phyloP scores from a whole-genome alignment of 2,797 vertebrate genomes.

The Otolemur crassicaudatus region DNA sequence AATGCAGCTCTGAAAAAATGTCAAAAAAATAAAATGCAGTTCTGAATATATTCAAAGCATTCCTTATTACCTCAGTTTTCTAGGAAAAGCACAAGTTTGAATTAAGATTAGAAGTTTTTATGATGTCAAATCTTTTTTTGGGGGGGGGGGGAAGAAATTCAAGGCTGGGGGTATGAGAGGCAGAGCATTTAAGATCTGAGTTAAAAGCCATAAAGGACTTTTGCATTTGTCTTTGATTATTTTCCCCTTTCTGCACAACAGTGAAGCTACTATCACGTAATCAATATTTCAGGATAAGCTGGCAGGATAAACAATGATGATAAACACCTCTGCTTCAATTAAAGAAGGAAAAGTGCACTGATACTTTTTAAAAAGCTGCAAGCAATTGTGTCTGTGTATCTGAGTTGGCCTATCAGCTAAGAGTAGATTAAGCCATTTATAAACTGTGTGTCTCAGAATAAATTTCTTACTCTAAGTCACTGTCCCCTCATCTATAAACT shows the following conservation, averaged over 20 bases:
- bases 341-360: not conserved
- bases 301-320: not conserved
- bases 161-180: not conserved
- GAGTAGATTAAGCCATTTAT: not conserved
- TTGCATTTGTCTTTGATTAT: not conserved
- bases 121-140: not conserved
- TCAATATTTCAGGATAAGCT: not conserved
- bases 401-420: not conserved
- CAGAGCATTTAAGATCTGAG: not conserved
- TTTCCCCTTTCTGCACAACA: not conserved
- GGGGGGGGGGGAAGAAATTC: not conserved
- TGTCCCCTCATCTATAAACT: constrained; percentile 4
- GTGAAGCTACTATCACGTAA: not conserved
- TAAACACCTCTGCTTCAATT: constrained; percentile 13
- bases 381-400: not conserved
- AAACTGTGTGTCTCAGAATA: not conserved
- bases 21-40: not conserved
- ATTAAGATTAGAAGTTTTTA: constrained; percentile 36
- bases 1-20: not conserved
- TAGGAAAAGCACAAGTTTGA: not conserved
- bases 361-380: not conserved
- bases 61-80: not conserved
- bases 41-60: not conserved
- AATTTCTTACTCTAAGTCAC: not conserved
- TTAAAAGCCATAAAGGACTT: not conserved